A percentile compares a stretch with the other conserved stretches of the same genome.
phyloP scores from a whole-genome alignment of 2,888 invertebrate species.

The Lottia gigantea region DNA sequence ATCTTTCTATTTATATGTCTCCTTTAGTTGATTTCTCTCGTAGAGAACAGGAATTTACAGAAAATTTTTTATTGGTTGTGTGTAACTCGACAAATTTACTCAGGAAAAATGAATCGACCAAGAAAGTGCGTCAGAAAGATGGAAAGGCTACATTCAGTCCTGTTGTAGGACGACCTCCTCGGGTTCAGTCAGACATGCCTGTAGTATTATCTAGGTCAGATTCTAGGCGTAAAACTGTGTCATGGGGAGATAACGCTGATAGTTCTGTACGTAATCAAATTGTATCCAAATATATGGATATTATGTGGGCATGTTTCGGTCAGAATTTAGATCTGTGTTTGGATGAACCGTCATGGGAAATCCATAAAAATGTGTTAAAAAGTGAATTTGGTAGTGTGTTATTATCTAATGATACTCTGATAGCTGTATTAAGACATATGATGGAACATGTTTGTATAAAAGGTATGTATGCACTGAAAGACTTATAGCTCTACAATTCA shows the following conservation, averaged over 20 bases:
- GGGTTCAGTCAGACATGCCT: conserved; percentile 40
- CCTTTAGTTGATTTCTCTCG: conserved; percentile 60
- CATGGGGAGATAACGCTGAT: conserved; percentile 66
- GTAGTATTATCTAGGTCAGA: conserved; percentile 56
- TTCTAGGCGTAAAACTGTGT: conserved; percentile 62
- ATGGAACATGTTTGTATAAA: conserved; percentile 63
- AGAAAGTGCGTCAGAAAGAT: conserved; percentile 22
- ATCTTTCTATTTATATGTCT: conserved; percentile 55
- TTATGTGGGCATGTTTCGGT: conserved; percentile 61
- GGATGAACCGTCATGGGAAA: conserved; percentile 57
- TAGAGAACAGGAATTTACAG: conserved; percentile 62
- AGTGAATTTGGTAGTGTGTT: conserved; percentile 56
- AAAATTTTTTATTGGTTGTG: conserved; percentile 62
- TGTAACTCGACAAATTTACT: conserved; percentile 64
- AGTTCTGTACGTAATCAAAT: conserved; percentile 57
- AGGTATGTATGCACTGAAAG: conserved; percentile 43
- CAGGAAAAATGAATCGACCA: conserved; percentile 44
- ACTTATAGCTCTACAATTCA: too few species aligned
- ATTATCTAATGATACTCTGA: conserved; percentile 51
- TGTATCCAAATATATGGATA: conserved; percentile 57
- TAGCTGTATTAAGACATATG: conserved; percentile 58
- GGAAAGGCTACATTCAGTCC: conserved; percentile 30
- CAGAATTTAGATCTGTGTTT: conserved; percentile 56
- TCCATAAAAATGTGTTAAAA: conserved; percentile 41
- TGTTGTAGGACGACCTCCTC: conserved; percentile 33